Evolutionary conservation across 2,113 vertebrate genomes (phyloP), one percentile per base, ranked within the genome.

Genomic region (Rhodinocichla rosea): DNA sequence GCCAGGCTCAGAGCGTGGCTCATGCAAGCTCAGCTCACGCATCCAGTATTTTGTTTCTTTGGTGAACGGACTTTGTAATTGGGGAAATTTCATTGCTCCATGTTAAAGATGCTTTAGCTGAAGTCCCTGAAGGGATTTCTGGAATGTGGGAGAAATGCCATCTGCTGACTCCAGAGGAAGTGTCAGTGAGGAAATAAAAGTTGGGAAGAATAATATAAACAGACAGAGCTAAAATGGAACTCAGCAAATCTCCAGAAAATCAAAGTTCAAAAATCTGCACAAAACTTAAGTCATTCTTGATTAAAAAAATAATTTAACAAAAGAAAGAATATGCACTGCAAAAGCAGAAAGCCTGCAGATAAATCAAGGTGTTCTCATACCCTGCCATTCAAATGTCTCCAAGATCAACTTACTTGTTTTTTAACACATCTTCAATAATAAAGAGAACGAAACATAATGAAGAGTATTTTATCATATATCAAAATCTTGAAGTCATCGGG

Each of bases 151-250:
- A 88, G 60, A 90, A 92, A 93, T 95, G 69, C 75, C 85, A 94
- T 96, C 92, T 96, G 92, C 89, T 92, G 85, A 69, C 87, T 95
- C 63, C 80, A 83, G 45, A 49, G 77, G 75, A 90, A 71, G 82
- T 22, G 52, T 64, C 78, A 82, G 84, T 40, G 37, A 68, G 64
- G 90, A 97, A 94, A 87, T 81, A 88, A 88, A 94, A 94, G 39
- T 70, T 64, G 47, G 62, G 74, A 94, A n/a, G 47, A 91, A 81
- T 73, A 78, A 90, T 15, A 75, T 13, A n/a, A 85, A 81, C 52
- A 87, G 65, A 17, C 75, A 84, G 65, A 65, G 49, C 44, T 69
- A 69, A 81, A 91, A 24, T 11, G 11, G 64, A 73, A 85, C 49
- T 87, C n/a, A 2, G 40, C 33, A 74, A 12, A 57, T 71, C 67